Evolutionary conservation across 2,113 vertebrate genomes (phyloP), one percentile per base, ranked within the genome.

Genomic region (Menura novaehollandiae): DNA sequence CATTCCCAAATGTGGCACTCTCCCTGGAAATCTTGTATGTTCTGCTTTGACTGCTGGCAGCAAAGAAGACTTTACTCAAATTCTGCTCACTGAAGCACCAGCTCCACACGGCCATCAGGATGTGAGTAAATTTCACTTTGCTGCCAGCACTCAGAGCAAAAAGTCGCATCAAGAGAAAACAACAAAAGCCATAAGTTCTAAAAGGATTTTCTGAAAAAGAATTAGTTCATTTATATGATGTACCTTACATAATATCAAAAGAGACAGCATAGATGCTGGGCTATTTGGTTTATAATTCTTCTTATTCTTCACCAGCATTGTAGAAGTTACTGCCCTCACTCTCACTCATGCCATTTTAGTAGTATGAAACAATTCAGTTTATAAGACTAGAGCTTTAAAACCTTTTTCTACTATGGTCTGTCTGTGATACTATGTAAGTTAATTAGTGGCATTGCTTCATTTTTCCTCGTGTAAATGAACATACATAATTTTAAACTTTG

Each of bases 121-220:
- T 94, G 89, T 78, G 77, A 90, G 92, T 91, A 89, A 93, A 96
- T 96, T 95, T 91, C 74, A 84, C 83, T 97, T 96, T 86, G 76
- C 95, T 96, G 91, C 88, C 92, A 95, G 89, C 53, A 82, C 64
- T 95, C 35, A 14, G 49, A 86, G 78, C 69, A 94, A 92, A 96
- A 95, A 87, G 58, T 77, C 84, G 85, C 93, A 95, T 91, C 85
- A 78, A 94, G 91, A 94, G 88, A 94, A 83, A 95, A 82, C 75
- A 97, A 92, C 74, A 97, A 95, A 95, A 94, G 73, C 75, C 87
- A 10, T 52, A 85, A 84, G 59, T 39, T 96, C 69, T 96, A 64
- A 96, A 94, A 93, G 74, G 49, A 60, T 96, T 94, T 92, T 95
- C 69, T 91, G 84, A 87, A 93, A 72, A 93, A 82, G 87, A 95